Evolutionary conservation across 2,113 vertebrate genomes (phyloP).

Genomic region (Toxostoma redivivum): DNA sequence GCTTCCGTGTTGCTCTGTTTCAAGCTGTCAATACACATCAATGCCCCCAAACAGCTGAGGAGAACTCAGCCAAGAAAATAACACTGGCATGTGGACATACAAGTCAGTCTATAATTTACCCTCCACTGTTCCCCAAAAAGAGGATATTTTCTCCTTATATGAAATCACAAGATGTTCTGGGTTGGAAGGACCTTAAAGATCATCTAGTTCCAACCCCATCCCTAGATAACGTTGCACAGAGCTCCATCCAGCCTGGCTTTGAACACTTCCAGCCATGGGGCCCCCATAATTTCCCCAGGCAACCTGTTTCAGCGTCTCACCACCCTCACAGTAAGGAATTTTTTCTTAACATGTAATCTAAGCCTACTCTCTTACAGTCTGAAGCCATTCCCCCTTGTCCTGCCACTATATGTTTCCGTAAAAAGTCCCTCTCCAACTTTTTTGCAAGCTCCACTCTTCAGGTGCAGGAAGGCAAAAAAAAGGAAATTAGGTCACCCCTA

Average conservation of each 20-base stretch:
- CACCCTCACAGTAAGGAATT: not conserved
- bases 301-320: not conserved
- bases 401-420: not conserved
- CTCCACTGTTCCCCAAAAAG: not conserved
- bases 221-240: not conserved
- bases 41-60: not conserved
- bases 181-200: not conserved
- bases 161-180: not conserved
- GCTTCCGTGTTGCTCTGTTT: not conserved
- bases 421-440: not conserved
- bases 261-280: not conserved
- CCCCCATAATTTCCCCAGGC: fast-evolving
- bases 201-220: not conserved
- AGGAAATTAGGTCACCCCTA: not conserved
- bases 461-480: not conserved
- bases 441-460: not conserved
- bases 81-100: not conserved
- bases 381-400: not conserved
- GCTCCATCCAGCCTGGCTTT: not conserved
- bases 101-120: not conserved
- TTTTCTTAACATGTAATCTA: not conserved
- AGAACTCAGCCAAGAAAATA: not conserved
- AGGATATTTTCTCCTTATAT: not conserved
- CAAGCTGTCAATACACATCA: not conserved
- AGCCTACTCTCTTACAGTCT: not conserved